Evolutionary conservation across 2,888 invertebrate species (phyloP), one percentile per base, ranked within the genome.

Genomic region (Pammene aurita): DNA sequence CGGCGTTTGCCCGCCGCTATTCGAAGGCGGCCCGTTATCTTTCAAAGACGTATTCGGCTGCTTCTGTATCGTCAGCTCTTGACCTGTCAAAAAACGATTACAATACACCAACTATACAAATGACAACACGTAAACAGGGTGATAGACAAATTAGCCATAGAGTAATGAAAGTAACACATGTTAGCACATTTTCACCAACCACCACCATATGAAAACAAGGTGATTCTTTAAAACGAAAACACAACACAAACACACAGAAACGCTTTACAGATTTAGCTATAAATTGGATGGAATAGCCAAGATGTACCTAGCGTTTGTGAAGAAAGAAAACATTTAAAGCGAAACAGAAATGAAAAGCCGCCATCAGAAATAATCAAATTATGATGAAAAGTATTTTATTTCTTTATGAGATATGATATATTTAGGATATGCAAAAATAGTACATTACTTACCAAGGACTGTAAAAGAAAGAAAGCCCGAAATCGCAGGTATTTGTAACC

Each of bases 31-130:
- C 75, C 94, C 95, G 82, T 94, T 94, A 86, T 96, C 96, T 87
- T 96, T 96, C 72, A 97, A 90, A 88, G 97, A 97, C 50, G 97
- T 97, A 85, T 98, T 98, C 60, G 98, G 97, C 90, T 98, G 98
- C 88, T 98, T 98, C 85, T 98, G 98, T 91, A 98, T 98, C 78
- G 98, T 98, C 83, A 98, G 93, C 92, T 98, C 98, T 94, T 98
- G 98, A 73, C 98, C 93, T 93, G 76, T 64, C 71, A 50, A 60
- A 71, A 80, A 55, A 75, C n/a, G n/a, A n/a, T 0, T 18, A 41
- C n/a, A 11, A 13, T 16, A 11, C 7, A 58, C 9, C 42, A 26
- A 10, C 13, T 41, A 14, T 1, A 18, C 38, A 7, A 52, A 18
- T 50, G 2, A 14, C 18, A 38, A 67, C 72, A 76, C 74, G 4